Conservation (phyloP, 1,140 invertebrate species). For the Hylaeus volcanicus region DNA sequence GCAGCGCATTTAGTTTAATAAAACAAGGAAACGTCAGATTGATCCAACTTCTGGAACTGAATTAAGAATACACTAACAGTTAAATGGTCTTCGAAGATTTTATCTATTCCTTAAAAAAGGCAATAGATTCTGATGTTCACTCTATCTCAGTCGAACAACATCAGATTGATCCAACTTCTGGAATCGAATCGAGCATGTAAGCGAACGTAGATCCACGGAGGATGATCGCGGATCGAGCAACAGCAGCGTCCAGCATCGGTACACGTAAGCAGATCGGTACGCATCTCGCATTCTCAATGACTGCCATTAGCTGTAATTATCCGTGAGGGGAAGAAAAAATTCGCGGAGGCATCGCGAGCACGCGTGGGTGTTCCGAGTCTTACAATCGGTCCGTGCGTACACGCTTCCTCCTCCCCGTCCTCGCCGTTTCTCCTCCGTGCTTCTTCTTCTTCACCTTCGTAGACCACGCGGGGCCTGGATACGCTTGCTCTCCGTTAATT, state of each 20-base stretch:
- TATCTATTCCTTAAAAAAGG: too few relatives aligned
- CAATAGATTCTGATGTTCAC: too few relatives aligned
- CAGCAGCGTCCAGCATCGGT: slow-evolving; percentile 14
- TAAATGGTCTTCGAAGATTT: too few relatives aligned
- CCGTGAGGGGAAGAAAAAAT: slow-evolving; percentile 44
- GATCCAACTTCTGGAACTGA: too few relatives aligned
- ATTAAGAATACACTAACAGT: too few relatives aligned
- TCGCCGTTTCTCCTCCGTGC: not conserved
- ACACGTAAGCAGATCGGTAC: slow-evolving; percentile 21
- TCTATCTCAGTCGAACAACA: too few relatives aligned
- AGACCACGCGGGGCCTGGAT: slow-evolving; percentile 48
- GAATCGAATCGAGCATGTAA: too few relatives aligned
- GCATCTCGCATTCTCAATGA: slow-evolving; percentile 66
- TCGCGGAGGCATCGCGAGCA: slow-evolving; percentile 56
- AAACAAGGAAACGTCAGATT: too few relatives aligned
- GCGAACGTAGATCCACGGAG: not conserved
- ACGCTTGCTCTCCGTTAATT: slow-evolving; percentile 72
- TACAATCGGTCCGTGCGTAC: slow-evolving; percentile 32
- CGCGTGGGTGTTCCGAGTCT: slow-evolving; percentile 71
- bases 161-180: too few relatives aligned
- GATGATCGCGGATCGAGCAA: slow-evolving; percentile 35
- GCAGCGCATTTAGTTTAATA: too few relatives aligned
- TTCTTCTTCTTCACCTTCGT: slow-evolving; percentile 19
- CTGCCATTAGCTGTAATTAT: slow-evolving; percentile 76
- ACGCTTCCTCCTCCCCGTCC: slow-evolving; percentile 20